phyloP scores from a whole-genome alignment of 2,888 invertebrate genomes.

The Tiliacea aurago region DNA sequence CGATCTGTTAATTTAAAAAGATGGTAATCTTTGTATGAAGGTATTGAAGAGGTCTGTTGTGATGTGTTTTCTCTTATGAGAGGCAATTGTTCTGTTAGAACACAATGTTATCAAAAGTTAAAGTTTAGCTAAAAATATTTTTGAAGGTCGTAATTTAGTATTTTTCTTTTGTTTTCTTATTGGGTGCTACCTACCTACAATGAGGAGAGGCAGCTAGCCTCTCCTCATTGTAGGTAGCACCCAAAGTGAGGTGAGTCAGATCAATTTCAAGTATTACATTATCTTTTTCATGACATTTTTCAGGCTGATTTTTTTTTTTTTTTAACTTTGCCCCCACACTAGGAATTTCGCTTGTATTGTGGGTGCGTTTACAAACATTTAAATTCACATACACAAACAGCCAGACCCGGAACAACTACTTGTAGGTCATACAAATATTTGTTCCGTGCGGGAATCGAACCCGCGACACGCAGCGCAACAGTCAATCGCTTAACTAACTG shows the following conservation, averaged over 20 bases:
- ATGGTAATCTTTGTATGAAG: constrained; percentile 45
- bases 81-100: constrained; percentile 5
- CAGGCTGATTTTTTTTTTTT: not conserved
- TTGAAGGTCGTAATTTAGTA: no score
- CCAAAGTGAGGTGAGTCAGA: not conserved
- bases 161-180: not conserved
- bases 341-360: no score
- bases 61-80: constrained; percentile 17
- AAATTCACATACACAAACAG: no score
- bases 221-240: not conserved
- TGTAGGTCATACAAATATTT: no score
- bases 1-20: constrained; percentile 60
- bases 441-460: no score
- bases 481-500: no score
- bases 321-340: no score
- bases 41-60: constrained; percentile 31
- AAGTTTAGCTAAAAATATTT: not conserved
- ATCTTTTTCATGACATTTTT: not conserved
- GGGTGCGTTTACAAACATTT: no score
- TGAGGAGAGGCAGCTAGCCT: no score
- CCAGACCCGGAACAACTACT: no score
- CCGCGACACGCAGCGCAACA: no score
- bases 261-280: not conserved
- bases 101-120: not conserved
- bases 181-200: not conserved